phyloP scores from a whole-genome alignment of 2,113 vertebrate species.

The Fulica atra region DNA sequence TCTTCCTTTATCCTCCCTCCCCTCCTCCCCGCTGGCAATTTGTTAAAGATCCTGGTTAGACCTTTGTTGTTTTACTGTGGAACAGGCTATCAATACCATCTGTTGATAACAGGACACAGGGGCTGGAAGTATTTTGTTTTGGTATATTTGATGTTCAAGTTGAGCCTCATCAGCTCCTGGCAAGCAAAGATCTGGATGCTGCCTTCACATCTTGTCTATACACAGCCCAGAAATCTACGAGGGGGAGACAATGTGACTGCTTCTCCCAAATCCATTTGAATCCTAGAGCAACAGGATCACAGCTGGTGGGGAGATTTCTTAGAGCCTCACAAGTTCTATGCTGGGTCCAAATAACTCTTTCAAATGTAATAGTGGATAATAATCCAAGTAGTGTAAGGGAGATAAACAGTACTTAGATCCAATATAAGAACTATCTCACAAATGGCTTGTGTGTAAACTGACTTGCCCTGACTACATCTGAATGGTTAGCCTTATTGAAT shows the following conservation, averaged over 20 bases:
- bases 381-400: not conserved
- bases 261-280: not conserved
- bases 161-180: not conserved
- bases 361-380: not conserved
- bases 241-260: not conserved
- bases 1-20: not conserved
- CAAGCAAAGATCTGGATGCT: not conserved
- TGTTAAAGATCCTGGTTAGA: not conserved
- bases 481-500: not conserved
- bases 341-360: not conserved
- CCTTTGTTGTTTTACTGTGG: constrained; percentile 30
- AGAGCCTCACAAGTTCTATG: not conserved
- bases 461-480: not conserved
- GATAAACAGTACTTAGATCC: not conserved
- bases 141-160: not conserved
- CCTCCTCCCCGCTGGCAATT: not conserved
- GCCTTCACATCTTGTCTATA: not conserved
- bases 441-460: not conserved
- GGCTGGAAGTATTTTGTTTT: not conserved
- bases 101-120: not conserved
- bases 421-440: not conserved
- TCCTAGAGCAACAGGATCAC: not conserved
- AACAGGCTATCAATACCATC: constrained; percentile 26
- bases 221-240: not conserved
- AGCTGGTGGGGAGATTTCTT: not conserved